Conservation (phyloP, 2,888 invertebrate genomes). For the Chaetogeoica ovagalla region DNA sequence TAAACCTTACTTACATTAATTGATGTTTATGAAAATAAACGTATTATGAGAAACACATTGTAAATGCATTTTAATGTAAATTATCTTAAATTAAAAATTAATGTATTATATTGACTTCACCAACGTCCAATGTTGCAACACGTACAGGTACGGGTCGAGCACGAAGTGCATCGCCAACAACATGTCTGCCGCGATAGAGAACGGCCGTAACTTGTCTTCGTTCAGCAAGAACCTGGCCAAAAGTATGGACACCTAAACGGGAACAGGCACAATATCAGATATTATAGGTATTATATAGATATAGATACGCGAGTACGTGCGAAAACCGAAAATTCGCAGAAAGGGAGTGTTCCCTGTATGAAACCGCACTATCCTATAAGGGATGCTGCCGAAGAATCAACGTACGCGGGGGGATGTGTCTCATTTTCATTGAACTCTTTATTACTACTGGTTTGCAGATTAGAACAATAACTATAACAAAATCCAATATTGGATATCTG, state of each 20-base stretch:
- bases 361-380: no score
- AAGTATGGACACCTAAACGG: conserved; percentile 68
- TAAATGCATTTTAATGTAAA: not conserved
- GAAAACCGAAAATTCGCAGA: no score
- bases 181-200: conserved; percentile 66
- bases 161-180: conserved; percentile 80
- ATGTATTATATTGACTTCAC: conserved; percentile 53
- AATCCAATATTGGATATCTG: no score
- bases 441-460: no score
- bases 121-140: conserved; percentile 62
- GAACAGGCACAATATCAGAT: no score
- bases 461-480: no score
- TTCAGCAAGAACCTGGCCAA: conserved; percentile 63
- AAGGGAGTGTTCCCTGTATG: no score
- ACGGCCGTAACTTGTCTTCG: not conserved
- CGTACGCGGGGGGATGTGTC: no score
- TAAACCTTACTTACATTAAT: conserved; percentile 36
- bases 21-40: not conserved
- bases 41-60: not conserved
- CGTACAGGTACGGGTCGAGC: conserved; percentile 81
- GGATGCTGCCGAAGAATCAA: no score
- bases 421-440: no score
- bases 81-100: not conserved
- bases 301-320: no score
- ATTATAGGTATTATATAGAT: no score